A percentile compares a stretch with the other conserved stretches of the same genome.
Evolutionary conservation across 2,113 vertebrate species (phyloP).

Genomic region (Probosciger aterrimus): DNA sequence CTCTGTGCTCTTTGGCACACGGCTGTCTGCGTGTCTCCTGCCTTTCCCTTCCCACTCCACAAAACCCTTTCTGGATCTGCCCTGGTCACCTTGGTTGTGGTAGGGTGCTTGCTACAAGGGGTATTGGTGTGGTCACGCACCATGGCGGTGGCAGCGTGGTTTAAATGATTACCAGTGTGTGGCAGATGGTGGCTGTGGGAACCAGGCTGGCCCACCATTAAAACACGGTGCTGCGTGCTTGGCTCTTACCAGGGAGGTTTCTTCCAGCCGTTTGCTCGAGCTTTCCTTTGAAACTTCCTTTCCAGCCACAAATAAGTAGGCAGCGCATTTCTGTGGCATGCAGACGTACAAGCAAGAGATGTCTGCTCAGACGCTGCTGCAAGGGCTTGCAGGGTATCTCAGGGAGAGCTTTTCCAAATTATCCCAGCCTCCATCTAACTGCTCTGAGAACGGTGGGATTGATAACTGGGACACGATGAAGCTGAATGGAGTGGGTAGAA

Average conservation of each 20-base stretch:
- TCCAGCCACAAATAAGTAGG: slow-evolving; percentile 23
- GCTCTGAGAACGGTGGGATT: neutral
- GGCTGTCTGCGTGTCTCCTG: neutral
- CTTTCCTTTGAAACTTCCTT: neutral
- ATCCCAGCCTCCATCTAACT: neutral
- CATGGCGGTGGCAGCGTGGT: rapidly evolving
- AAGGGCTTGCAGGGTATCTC: neutral
- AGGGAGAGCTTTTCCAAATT: neutral
- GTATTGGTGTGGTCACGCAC: neutral
- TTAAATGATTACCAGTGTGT: neutral
- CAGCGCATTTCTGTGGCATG: neutral
- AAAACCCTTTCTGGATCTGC: neutral
- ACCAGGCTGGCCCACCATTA: neutral
- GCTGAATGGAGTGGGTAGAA: neutral
- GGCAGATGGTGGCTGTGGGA: neutral
- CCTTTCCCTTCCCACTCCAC: neutral
- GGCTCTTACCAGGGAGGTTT: neutral
- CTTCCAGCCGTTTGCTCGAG: neutral
- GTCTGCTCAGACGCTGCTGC: neutral
- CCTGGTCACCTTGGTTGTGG: neutral
- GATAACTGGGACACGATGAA: neutral
- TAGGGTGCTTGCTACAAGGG: neutral
- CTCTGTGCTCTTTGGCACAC: neutral
- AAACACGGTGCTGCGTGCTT: neutral
- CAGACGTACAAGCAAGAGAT: neutral